Evolutionary conservation across 2,888 invertebrate genomes (phyloP).

Genomic region (Tineola bisselliella): DNA sequence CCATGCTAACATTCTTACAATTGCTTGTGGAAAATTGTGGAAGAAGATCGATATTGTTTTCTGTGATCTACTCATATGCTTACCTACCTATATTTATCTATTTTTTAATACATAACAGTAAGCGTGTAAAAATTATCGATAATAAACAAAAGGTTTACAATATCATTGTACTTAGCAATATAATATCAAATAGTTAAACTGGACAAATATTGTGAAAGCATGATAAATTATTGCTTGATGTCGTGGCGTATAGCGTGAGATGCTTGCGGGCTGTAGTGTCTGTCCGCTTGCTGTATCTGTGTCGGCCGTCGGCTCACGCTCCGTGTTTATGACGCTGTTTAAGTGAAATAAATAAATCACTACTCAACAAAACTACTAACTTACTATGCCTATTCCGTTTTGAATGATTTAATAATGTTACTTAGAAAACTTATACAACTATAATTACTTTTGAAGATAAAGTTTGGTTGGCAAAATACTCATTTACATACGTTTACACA

Average conservation of each 20-base stretch:
- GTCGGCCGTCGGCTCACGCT: background rate
- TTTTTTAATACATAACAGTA: too few relatives aligned
- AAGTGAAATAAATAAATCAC: constrained; percentile 61
- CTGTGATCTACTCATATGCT: background rate
- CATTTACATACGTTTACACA: constrained; percentile 19
- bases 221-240: background rate
- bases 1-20: background rate
- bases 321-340: constrained; percentile 40
- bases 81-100: background rate
- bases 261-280: background rate
- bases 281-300: background rate
- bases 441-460: background rate
- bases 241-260: background rate
- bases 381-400: background rate
- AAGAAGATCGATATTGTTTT: background rate
- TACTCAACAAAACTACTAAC: constrained; percentile 12
- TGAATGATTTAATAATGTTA: background rate
- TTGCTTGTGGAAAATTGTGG: background rate
- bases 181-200: background rate
- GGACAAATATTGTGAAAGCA: background rate
- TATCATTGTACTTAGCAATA: background rate
- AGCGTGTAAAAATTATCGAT: too few relatives aligned
- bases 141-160: too few relatives aligned
- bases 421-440: background rate
- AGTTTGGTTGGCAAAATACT: constrained; percentile 7